Base-by-base conservation (phyloP, 2,113 vertebrate species). In the Microcebus murinus region DNA sequence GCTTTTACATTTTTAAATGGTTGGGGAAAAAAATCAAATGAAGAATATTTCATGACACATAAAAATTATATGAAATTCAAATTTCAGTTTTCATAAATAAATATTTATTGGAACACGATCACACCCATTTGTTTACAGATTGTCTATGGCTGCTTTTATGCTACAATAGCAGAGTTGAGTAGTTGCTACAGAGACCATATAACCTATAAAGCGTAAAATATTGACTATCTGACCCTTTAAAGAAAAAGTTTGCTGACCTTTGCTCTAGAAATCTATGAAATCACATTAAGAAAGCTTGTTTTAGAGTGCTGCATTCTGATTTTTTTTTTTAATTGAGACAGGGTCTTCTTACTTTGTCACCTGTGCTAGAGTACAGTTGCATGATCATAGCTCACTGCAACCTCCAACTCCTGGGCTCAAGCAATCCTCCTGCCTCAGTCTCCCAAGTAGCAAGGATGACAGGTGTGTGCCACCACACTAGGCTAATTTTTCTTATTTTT, bases 1-100 rank as follows among this genome's bases (percentile, higher is more conserved):
- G n/a, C 21, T 57, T 90, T 82, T 65, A 82, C 4, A 57, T 36
- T 92, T 94, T 96, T 85, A 87, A 95, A 93, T 61, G 31, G 57
- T 4, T 76, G 50, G 67, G 89, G 85, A 83, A 83, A 4, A 79
- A 61, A 92, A 87, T 11, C 6, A 82, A 65, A 71, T 31, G 25
- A 84, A 65, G 23, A 67, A 12, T 50, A 80, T 89, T 85, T 77
- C 77, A 57, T 70, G 57, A 92, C 42, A 34, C 71, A 79, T n/a
- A 55, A 93, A 95, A 87, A 95, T 71, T 42, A 68, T 34, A 23
- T 83, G 50, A 83, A 87, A 92, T 81, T 76, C 34, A 59, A 70
- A 55, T 73, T 96, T 80, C 14, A 63, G 36, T 65, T 80, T 85
- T 21, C n/a, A 73, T 45, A 76, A 90, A 13, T 36, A 76, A 90